Percentiles rank a stretch among this genome's conserved stretches.
Evolutionary conservation across 2,888 invertebrate genomes (phyloP).

Genomic region (Meiosimyza platycephala): DNA sequence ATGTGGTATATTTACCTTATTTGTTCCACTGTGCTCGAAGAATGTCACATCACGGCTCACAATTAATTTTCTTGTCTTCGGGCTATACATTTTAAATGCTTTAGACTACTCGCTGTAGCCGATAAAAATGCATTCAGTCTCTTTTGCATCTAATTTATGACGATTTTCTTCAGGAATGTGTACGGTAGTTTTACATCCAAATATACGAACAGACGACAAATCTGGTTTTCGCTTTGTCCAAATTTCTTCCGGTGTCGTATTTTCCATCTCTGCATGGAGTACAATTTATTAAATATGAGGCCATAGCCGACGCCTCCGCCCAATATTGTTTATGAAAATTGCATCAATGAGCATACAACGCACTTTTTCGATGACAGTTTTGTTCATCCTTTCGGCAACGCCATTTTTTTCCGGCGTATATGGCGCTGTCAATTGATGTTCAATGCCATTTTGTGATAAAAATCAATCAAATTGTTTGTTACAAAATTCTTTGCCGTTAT

Average conservation of each 20-base stretch:
- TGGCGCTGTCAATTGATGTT: constrained; percentile 35
- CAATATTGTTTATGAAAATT: constrained; percentile 30
- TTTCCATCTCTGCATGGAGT: constrained; percentile 17
- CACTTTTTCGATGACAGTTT: constrained; percentile 36
- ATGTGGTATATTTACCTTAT: neutral
- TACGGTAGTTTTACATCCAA: constrained; percentile 37
- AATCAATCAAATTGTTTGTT: constrained; percentile 30
- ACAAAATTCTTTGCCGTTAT: constrained; percentile 34
- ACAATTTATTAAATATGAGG: constrained; percentile 30
- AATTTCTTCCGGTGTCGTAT: constrained; percentile 34
- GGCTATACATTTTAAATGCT: constrained; percentile 16
- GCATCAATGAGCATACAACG: constrained; percentile 34
- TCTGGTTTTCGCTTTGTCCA: constrained; percentile 32
- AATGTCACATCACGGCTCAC: constrained; percentile 31
- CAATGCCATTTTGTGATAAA: constrained; percentile 29
- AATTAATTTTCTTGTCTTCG: constrained; percentile 22
- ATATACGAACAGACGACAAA: constrained; percentile 29
- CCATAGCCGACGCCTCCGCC: constrained; percentile 29
- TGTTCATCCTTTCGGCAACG: constrained; percentile 36
- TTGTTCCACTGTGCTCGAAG: neutral
- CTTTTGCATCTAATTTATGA: constrained; percentile 31
- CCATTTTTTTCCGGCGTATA: constrained; percentile 39
- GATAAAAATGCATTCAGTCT: constrained; percentile 35
- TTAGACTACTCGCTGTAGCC: neutral
- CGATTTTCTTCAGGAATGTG: constrained; percentile 7